Evolutionary conservation across 2,888 invertebrate species (phyloP), one percentile per base, ranked within the genome.

Genomic region (Flexamia atlantica): DNA sequence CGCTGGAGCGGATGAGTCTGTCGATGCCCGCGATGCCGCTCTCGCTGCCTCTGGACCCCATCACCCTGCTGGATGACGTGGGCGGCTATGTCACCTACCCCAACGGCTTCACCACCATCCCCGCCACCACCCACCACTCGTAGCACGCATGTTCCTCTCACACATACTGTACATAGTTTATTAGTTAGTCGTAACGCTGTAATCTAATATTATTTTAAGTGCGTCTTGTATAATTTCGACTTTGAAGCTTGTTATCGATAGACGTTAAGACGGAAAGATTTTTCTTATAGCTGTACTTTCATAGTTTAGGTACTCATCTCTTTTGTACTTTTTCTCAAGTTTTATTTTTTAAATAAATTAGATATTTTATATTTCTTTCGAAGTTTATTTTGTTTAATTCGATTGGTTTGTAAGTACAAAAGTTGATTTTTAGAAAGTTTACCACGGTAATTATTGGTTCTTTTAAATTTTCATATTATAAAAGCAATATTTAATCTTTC

Each of bases 1-100:
- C 94, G 84, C 90, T 95, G 88, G 94, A 95, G 89, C 94, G 94
- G 90, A 91, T 94, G 90, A 94, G 93, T 82, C 92, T 92, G 87
- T 91, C 93, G 5, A 85, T 85, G 12, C 83, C 82, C 23, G 23
- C 57, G 57, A 83, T 81, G 7, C 72, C 85, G 9, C 70, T 85
- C 10, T 50, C 83, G 25, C 81, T 86, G 46, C 85, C 86, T 14
- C 60, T 86, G 1, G 87, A 86, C 28, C 32, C 83, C 25, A 85
- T 85, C 30, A 84, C 76, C 14, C 84, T 87, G 17, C 64, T 85
- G 23, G 86, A 86, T 36, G 85, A 86, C 30, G 83, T 50, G 23
- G 84, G 64, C 14, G 68, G 40, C n/a, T 86, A 84, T 53, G 74
- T 86, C 4, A 53, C 86, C 23, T 86, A 85, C 76, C 86, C 85